Evolutionary conservation across 2,113 vertebrate species (phyloP).

Genomic region (Myrmecobius fasciatus): DNA sequence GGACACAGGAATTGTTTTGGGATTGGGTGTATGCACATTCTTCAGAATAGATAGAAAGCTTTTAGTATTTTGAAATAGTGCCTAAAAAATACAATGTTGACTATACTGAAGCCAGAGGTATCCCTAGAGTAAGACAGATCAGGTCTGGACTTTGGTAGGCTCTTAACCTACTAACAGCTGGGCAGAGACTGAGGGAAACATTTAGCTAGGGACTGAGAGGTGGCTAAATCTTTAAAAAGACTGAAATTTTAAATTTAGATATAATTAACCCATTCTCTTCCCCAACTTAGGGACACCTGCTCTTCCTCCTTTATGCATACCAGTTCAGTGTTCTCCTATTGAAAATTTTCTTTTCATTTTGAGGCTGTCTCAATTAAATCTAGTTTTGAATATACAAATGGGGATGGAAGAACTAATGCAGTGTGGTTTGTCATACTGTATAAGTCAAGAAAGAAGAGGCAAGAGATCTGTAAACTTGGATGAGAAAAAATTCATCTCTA

Average conservation of each 20-base stretch:
- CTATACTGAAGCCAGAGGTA: background rate
- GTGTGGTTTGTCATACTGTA: background rate
- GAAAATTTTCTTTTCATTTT: background rate
- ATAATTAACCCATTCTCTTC: background rate
- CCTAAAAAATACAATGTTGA: background rate
- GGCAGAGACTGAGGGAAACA: constrained; percentile 19
- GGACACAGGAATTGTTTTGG: background rate
- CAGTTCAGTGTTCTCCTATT: background rate
- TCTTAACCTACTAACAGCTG: background rate
- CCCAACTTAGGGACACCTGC: background rate
- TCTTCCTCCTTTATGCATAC: background rate
- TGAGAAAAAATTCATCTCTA: background rate
- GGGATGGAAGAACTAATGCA: background rate
- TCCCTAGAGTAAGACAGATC: background rate
- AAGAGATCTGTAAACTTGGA: background rate
- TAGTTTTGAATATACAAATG: background rate
- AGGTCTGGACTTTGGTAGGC: constrained; percentile 2
- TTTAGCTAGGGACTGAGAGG: background rate
- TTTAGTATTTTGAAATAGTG: background rate
- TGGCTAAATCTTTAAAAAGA: background rate
- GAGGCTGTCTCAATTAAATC: background rate
- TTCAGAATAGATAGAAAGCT: background rate
- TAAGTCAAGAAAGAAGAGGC: background rate
- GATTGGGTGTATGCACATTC: constrained; percentile 5
- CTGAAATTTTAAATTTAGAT: background rate